phyloP scores from a whole-genome alignment of 2,888 invertebrate genomes.

The Diarsia rubi region DNA sequence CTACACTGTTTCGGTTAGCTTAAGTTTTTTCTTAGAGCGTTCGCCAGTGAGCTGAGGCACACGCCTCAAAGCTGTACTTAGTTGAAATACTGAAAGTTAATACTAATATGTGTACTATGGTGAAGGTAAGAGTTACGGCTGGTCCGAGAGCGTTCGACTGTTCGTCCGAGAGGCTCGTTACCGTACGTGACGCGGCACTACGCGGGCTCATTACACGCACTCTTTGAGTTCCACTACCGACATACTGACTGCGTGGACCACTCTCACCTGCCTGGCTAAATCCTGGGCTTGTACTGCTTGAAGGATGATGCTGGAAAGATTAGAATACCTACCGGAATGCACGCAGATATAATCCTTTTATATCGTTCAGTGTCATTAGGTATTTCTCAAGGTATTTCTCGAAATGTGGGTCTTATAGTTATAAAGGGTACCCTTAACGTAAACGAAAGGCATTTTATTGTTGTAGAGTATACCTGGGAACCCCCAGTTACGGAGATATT shows the following conservation, averaged over 20 bases:
- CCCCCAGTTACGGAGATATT: no score
- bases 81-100: neutral
- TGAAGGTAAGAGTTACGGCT: conserved; percentile 37
- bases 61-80: no score
- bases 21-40: no score
- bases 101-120: conserved; percentile 1
- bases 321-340: no score
- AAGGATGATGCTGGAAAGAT: neutral
- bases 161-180: conserved; percentile 77
- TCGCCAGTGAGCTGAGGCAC: no score
- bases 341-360: neutral
- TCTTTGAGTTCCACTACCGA: conserved; percentile 70
- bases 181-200: conserved; percentile 85
- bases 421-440: no score
- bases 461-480: no score
- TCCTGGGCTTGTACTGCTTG: neutral
- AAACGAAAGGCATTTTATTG: no score
- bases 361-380: no score
- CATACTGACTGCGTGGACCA: conserved; percentile 49
- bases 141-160: conserved; percentile 41
- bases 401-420: no score
- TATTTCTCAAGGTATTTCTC: no score
- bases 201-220: conserved; percentile 78
- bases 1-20: no score
- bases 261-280: conserved; percentile 39